Conservation (phyloP, 2,888 invertebrate genomes). For the Tenthredo livida region DNA sequence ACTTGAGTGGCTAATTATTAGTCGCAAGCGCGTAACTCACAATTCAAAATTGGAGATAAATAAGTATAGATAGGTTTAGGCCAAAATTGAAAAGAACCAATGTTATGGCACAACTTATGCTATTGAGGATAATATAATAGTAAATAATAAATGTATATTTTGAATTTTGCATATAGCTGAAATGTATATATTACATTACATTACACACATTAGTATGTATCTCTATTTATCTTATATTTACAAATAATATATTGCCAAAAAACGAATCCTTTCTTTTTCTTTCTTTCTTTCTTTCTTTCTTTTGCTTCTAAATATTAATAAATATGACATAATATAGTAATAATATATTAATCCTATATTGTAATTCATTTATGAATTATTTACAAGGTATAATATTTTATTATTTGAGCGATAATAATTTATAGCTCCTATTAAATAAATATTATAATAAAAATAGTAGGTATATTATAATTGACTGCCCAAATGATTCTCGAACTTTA, state of each 20-base stretch:
- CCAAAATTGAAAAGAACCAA: slow-evolving; percentile 39
- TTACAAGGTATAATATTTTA: slow-evolving; percentile 37
- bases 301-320: slow-evolving; percentile 25
- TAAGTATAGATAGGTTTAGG: slow-evolving; percentile 32
- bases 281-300: not conserved
- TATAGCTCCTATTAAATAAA: slow-evolving; percentile 29
- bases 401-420: slow-evolving; percentile 33
- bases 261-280: not conserved
- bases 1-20: slow-evolving; percentile 25
- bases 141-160: slow-evolving; percentile 29
- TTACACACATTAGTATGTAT: not conserved
- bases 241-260: slow-evolving; percentile 43
- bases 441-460: not conserved
- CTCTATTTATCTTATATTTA: slow-evolving; percentile 40
- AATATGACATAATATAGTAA: slow-evolving; percentile 37
- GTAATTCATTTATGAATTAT: slow-evolving; percentile 34
- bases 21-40: not conserved
- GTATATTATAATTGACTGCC: slow-evolving; percentile 32
- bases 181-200: slow-evolving; percentile 7
- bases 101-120: slow-evolving; percentile 40
- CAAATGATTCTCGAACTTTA: slow-evolving; percentile 28
- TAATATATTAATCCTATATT: slow-evolving; percentile 41
- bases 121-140: slow-evolving; percentile 16
- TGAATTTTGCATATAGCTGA: not conserved
- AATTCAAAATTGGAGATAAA: slow-evolving; percentile 8